Conservation (phyloP, 1,140 invertebrate genomes). For the Bombus turneri region DNA sequence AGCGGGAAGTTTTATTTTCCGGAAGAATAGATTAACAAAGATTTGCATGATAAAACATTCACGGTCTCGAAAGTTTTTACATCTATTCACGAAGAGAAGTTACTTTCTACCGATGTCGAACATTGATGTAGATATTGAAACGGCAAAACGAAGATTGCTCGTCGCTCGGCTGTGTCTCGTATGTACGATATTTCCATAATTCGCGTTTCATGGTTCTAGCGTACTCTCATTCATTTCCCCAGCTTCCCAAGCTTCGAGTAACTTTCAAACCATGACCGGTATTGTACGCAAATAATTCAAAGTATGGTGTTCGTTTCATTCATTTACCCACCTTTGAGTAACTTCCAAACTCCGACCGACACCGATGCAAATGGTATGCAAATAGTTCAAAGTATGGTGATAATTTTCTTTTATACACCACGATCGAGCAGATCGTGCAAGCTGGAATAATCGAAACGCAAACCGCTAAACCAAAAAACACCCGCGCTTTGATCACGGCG, state of each 20-base stretch:
- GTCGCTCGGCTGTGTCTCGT: constrained; percentile 5
- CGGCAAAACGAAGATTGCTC: constrained; percentile 35
- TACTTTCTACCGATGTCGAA: constrained; percentile 48
- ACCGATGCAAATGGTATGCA: not conserved
- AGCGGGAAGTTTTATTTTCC: not conserved
- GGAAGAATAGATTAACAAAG: not conserved
- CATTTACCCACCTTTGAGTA: not conserved
- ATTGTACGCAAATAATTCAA: not conserved
- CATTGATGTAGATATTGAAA: constrained; percentile 54
- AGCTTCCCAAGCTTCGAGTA: not conserved
- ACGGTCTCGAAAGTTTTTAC: constrained; percentile 30
- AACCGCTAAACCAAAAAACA: not conserved
- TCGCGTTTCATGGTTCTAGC: not conserved
- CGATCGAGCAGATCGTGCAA: not conserved
- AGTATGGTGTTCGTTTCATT: not conserved
- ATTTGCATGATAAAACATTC: not conserved
- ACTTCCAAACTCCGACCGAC: not conserved
- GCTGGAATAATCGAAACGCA: not conserved
- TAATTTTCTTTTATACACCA: not conserved
- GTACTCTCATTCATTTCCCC: not conserved
- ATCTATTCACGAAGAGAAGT: constrained; percentile 48
- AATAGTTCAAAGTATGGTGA: not conserved
- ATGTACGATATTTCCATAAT: not conserved
- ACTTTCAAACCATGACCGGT: not conserved
- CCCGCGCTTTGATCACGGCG: not conserved